Evolutionary conservation across 2,888 invertebrate species (phyloP).

Genomic region (Notocelia uddmanniana): DNA sequence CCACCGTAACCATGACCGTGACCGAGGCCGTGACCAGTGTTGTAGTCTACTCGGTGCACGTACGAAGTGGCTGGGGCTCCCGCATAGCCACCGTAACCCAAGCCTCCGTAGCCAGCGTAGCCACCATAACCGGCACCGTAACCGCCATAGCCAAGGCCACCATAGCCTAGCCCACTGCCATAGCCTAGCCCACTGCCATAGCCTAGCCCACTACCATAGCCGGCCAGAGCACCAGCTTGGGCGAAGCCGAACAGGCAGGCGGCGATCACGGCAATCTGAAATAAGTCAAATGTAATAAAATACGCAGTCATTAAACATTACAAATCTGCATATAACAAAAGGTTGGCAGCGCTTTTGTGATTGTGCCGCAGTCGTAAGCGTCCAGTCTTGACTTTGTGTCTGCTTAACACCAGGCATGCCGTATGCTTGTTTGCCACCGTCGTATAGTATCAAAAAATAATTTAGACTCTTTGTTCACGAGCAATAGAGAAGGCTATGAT

Average conservation of each 20-base stretch:
- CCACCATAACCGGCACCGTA: conserved; percentile 9
- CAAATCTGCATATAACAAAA: background rate
- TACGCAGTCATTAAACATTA: too few relatives aligned
- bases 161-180: conserved; percentile 31
- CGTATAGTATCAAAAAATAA: too few relatives aligned
- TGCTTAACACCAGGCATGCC: too few relatives aligned
- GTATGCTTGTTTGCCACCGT: too few relatives aligned
- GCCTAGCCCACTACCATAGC: conserved; percentile 23
- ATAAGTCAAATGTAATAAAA: too few relatives aligned
- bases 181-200: conserved; percentile 30
- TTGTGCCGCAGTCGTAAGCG: too few relatives aligned
- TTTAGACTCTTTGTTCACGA: too few relatives aligned
- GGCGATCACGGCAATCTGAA: conserved; percentile 59
- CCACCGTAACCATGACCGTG: conserved; percentile 14
- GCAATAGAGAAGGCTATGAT: too few relatives aligned
- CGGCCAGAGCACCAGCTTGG: conserved; percentile 54
- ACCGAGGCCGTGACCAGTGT: conserved; percentile 4
- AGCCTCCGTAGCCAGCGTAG: background rate
- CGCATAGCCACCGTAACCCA: background rate
- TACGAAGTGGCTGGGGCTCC: background rate
- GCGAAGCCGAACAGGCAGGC: conserved; percentile 63
- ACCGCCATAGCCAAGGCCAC: conserved; percentile 5
- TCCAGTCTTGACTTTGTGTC: too few relatives aligned
- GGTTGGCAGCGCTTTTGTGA: too few relatives aligned
- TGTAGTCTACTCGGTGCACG: background rate